Conservation (phyloP, 2,113 vertebrate genomes). For the Gnathonemus longibarbis region DNA sequence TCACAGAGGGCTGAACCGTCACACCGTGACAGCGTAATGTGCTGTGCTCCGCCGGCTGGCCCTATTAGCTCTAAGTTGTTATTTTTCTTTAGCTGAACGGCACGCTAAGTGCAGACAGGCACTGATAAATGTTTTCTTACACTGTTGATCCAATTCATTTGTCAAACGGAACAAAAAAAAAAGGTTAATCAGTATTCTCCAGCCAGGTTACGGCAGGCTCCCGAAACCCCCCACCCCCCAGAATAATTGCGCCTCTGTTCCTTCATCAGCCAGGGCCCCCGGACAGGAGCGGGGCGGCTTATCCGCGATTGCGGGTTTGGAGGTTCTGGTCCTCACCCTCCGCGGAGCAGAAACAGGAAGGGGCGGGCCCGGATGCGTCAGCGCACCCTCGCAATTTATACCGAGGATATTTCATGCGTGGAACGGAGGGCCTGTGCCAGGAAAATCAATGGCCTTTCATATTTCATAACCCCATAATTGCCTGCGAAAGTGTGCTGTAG, state of each 20-base stretch:
- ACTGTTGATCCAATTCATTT: conserved; percentile 59
- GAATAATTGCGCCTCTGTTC: conserved; percentile 53
- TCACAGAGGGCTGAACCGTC: conserved; percentile 51
- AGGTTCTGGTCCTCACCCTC: conserved; percentile 55
- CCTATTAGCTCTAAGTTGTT: conserved; percentile 69
- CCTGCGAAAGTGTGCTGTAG: conserved; percentile 62
- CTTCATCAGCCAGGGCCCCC: conserved; percentile 51
- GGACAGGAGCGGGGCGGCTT: conserved; percentile 59
- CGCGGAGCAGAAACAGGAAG: conserved; percentile 37
- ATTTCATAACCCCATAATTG: conserved; percentile 82
- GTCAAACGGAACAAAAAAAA: conserved; percentile 45
- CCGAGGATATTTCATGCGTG: conserved; percentile 64
- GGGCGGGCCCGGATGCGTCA: conserved; percentile 52
- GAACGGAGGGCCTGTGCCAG: conserved; percentile 60
- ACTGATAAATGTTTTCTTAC: conserved; percentile 51
- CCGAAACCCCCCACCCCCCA: background rate
- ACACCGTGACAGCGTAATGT: conserved; percentile 59
- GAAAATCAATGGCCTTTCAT: conserved; percentile 81
- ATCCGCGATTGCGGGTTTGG: conserved; percentile 45
- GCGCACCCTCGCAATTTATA: conserved; percentile 71
- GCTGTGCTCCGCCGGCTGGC: conserved; percentile 58
- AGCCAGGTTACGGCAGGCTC: conserved; percentile 45
- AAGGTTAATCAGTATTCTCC: conserved; percentile 63
- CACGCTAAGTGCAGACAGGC: conserved; percentile 29
- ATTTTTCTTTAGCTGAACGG: conserved; percentile 48